Evolutionary conservation across 2,797 vertebrate species (phyloP).

Genomic region (Phoxinus dragarum): DNA sequence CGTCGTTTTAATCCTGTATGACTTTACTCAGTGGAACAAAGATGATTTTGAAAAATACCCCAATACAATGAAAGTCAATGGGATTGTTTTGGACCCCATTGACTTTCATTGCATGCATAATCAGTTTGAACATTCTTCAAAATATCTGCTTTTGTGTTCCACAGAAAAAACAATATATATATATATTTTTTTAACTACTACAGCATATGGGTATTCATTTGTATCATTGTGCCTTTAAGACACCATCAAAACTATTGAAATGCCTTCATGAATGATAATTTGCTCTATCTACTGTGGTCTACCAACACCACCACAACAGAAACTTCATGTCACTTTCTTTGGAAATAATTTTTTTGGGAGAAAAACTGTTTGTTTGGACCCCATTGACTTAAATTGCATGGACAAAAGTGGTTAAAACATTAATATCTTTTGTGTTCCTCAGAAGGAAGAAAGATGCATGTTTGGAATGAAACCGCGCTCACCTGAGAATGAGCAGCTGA

Average conservation of each 20-base stretch:
- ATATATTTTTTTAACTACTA: too few relatives aligned
- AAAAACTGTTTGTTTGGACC: neutral
- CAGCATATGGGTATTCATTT: neutral
- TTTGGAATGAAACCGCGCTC: neutral
- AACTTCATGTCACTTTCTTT: too few relatives aligned
- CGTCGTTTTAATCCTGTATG: neutral
- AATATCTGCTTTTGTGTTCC: neutral
- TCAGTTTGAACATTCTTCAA: neutral
- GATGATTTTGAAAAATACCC: neutral
- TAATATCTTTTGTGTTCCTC: neutral
- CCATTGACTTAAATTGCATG: neutral
- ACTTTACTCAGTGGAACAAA: neutral
- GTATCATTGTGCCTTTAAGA: conserved; percentile 73
- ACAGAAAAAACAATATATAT: too few relatives aligned
- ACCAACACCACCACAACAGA: neutral
- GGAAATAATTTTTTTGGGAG: too few relatives aligned
- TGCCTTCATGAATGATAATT: conserved; percentile 60
- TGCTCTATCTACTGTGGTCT: conserved; percentile 62
- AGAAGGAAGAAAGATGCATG: neutral
- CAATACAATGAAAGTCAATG: neutral
- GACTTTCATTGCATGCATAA: neutral
- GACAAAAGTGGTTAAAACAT: neutral
- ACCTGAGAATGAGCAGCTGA: conserved; percentile 52
- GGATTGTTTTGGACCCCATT: neutral
- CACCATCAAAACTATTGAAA: conserved; percentile 58